Conservation (phyloP, 1,140 invertebrate genomes). For the Eciton burchellii region DNA sequence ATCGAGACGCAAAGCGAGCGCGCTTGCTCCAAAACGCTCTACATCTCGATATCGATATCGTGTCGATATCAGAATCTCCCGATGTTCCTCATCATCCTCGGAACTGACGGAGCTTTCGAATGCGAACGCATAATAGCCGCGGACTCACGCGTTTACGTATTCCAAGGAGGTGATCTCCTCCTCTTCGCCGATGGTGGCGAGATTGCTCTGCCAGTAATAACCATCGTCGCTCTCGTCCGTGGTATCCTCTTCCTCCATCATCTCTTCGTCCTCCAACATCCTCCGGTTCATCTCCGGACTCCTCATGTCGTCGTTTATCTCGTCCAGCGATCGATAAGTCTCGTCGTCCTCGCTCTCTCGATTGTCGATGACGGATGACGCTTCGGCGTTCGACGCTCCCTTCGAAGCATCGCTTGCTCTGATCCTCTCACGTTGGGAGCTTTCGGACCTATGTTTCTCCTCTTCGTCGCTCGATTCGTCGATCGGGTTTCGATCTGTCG, state of each 20-base stretch:
- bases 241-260: conserved; percentile 65
- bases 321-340: conserved; percentile 58
- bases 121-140: background rate
- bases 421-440: background rate
- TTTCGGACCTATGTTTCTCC: background rate
- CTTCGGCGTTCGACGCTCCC: background rate
- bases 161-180: conserved; percentile 82
- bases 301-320: conserved; percentile 39
- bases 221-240: conserved; percentile 77
- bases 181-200: conserved; percentile 82
- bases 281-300: conserved; percentile 5
- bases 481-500: conserved; percentile 33
- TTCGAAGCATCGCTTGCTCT: background rate
- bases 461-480: conserved; percentile 2
- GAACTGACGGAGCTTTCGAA: background rate
- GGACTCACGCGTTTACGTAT: conserved; percentile 68
- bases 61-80: no score
- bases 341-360: conserved; percentile 58
- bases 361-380: conserved; percentile 5
- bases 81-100: no score
- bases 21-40: background rate
- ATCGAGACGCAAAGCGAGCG: background rate
- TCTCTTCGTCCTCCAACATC: conserved; percentile 16
- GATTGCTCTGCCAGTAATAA: conserved; percentile 82
- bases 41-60: no score